Evolutionary conservation across 2,888 invertebrate genomes (phyloP).

Genomic region (Antheraea assamensis): DNA sequence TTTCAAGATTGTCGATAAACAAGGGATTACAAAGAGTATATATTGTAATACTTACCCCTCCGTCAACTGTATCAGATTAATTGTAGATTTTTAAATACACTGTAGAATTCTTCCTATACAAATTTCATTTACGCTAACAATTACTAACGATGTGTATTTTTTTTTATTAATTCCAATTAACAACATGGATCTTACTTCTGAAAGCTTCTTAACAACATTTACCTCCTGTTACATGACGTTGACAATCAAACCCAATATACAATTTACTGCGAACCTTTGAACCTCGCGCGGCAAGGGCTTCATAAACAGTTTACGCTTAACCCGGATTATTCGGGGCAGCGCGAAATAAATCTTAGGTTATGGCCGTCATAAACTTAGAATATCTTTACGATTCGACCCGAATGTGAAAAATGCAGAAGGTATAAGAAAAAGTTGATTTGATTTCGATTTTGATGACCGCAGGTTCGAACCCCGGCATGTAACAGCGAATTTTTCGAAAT

Average conservation of each 20-base stretch:
- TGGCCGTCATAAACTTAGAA: slow-evolving; percentile 12
- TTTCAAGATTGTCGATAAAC: no score
- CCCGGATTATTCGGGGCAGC: slow-evolving; percentile 5
- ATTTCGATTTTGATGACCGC: no score
- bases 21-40: no score
- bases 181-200: neutral
- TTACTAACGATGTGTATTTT: no score
- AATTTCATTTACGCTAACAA: no score
- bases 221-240: neutral
- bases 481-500: no score
- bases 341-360: slow-evolving; percentile 17
- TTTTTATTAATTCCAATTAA: neutral
- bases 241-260: neutral
- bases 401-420: neutral
- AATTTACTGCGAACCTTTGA: neutral
- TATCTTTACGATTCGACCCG: neutral
- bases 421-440: neutral
- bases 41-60: no score
- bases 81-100: no score
- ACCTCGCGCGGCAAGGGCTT: neutral
- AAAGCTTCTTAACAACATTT: neutral
- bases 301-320: slow-evolving; percentile 18
- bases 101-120: no score
- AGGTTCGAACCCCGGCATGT: no score
- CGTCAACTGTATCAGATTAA: no score